Base-by-base conservation (phyloP, 1,140 invertebrate genomes). In the Theocolax elegans region DNA sequence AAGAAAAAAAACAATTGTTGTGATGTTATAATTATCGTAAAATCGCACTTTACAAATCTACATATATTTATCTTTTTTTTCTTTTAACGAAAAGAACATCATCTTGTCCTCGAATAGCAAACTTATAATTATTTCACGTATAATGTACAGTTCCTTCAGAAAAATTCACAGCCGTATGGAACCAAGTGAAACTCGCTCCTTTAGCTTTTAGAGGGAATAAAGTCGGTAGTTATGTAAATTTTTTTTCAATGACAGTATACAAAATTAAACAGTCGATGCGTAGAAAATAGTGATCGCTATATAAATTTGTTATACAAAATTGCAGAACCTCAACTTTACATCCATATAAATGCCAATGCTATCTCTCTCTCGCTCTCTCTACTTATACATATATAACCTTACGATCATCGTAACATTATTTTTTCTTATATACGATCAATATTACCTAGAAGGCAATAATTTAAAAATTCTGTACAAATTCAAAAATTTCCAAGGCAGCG, bases 81-180 rank as follows among this genome's bases (percentile, higher is more conserved):
- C 46, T 54, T 44, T 21, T 19, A 66, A 56, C 23, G 17, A 21
- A 59, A 67, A 49, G 10, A 67, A 48, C 25, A 67, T 56, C 9
- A 56, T 56, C 27, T 46, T 44, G n/a, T 54, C 60, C 27, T 35
- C 21, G 6, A 21, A 49, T 48, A 70, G 54, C 25, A 63, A 70
- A 62, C 42, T 62, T 68, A 67, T 66, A 60, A 25, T 49, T 73
- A 68, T 72, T 59, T 63, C 62, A 65, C 29, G 74, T 73, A 78
- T 77, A 83, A 79, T 83, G 78, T 82, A 83, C 76, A 82, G 59
- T 76, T 77, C 65, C 62, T 78, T 75, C 71, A 76, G 71, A 65
- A 80, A 81, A 81, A 82, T 82, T 85, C 83, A 85, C 83, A 85
- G 83, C 83, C 83, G 80, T 81, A 80, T 80, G 78, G 80, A 81